Evolutionary conservation across 2,797 vertebrate genomes (phyloP).

Genomic region (Darevskia mixta): DNA sequence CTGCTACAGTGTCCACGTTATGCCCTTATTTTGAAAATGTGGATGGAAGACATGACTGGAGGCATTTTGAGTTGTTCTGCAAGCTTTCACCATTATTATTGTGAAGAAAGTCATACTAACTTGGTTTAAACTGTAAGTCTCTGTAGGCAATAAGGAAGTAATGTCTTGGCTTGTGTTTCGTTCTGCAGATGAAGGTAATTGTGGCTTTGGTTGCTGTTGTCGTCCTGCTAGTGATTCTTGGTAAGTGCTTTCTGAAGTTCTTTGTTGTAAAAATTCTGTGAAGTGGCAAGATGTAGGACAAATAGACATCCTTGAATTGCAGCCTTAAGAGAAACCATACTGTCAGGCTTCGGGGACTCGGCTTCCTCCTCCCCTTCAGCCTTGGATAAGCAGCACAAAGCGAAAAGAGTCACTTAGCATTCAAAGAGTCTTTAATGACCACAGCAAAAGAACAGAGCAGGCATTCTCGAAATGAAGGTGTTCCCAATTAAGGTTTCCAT

Average conservation of each 20-base stretch:
- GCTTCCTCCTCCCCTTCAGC: no score
- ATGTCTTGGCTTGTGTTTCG: conserved; percentile 24
- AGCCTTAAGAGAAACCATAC: background rate
- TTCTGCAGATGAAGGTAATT: conserved; percentile 92
- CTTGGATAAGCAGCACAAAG: no score
- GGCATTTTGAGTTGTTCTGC: background rate
- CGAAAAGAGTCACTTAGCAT: no score
- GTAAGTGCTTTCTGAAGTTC: conserved; percentile 81
- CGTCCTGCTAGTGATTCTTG: conserved; percentile 93
- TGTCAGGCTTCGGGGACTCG: no score
- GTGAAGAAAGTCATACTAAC: background rate
- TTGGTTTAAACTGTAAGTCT: background rate
- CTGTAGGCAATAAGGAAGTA: conserved; percentile 17
- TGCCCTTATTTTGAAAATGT: background rate
- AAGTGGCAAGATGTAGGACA: background rate
- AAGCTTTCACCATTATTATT: background rate
- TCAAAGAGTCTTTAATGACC: no score
- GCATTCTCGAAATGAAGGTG: no score
- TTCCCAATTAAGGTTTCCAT: no score
- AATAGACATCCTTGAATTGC: background rate
- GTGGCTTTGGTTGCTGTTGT: conserved; percentile 87
- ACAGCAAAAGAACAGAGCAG: no score
- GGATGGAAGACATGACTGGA: background rate
- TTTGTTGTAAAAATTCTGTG: background rate
- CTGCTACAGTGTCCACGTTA: background rate